Conservation (phyloP, 1,140 invertebrate species). For the Gonatopus flavifemur region DNA sequence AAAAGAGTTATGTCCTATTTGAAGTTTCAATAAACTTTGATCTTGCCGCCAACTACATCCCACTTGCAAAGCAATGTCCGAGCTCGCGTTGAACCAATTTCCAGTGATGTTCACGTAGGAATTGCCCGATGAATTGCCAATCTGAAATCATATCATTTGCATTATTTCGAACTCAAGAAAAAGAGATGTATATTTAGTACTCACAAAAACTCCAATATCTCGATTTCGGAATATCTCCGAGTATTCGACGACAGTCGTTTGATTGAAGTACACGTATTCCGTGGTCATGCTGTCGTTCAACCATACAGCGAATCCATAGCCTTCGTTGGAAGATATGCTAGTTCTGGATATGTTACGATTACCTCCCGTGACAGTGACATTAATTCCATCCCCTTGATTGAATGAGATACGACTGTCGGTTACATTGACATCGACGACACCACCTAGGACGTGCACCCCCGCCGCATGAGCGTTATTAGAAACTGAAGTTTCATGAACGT, state of each 20-base stretch:
- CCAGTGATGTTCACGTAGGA: constrained; percentile 83
- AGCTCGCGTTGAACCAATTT: constrained; percentile 78
- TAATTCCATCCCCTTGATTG: constrained; percentile 89
- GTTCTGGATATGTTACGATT: constrained; percentile 84
- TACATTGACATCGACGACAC: constrained; percentile 90
- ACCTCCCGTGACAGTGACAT: constrained; percentile 90
- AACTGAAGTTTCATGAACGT: constrained; percentile 79
- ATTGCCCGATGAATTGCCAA: constrained; percentile 75
- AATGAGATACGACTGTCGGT: constrained; percentile 85
- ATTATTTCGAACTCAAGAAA: not conserved
- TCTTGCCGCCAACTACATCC: constrained; percentile 75
- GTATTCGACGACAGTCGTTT: constrained; percentile 85
- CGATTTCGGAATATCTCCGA: constrained; percentile 82
- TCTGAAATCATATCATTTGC: no score
- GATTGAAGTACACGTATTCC: constrained; percentile 76
- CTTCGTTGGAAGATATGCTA: constrained; percentile 76
- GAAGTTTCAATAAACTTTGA: constrained; percentile 64
- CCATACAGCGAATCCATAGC: constrained; percentile 85
- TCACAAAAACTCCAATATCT: constrained; percentile 77
- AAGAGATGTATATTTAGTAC: constrained; percentile 26
- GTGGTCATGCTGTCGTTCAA: constrained; percentile 78
- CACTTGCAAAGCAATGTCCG: constrained; percentile 75
- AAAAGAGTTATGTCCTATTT: constrained; percentile 86
- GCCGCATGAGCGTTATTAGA: constrained; percentile 85
- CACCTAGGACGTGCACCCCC: constrained; percentile 81